Base-by-base conservation (phyloP, 2,888 invertebrate genomes). In the Leptinotarsa tumamoca region DNA sequence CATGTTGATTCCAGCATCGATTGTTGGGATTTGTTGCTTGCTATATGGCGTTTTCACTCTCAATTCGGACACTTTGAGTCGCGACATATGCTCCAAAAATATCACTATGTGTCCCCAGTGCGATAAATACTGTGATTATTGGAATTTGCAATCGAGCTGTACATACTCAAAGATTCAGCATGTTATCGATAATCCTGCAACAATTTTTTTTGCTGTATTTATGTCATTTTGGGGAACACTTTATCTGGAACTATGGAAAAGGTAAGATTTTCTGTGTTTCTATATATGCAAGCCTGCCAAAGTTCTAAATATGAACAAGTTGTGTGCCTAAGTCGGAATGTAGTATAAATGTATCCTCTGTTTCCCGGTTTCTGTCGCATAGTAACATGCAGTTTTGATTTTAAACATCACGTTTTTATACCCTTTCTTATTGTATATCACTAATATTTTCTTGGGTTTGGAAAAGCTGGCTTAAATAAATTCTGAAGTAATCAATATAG, bases 91-190 rank as follows among this genome's bases (percentile, higher is more conserved):
- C 85, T 88, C 88, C 49, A 86, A 87, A 74, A 89, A 90, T 68
- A 90, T 92, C n/a, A 90, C 91, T 71, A 95, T 96, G 94, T 96
- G 96, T 85, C 96, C 96, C 0, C 90, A 93, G 81, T 96, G 96
- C 89, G 95, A 95, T 88, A 89, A 89, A 71, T 90, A 90, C 74
- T 96, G 96, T 87, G 91, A 92, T 84, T 96, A 92, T 85, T 95
- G 95, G 94, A 89, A 90, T 78, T 89, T 96, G 27, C 90, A 90
- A 71, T 92, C 92, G 74, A 93, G 93, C 21, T 96, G 96, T 85
- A 88, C 90, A 18, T 94, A 95, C 83, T 91, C 95, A 4, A 91
- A 91, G 85, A 90, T 94, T 70, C 94, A 94, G n/a, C 94, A 95
- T 86, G 89, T 96, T 66, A 94, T 96, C 85, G 96, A 96, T 88